Evolutionary conservation across 2,113 vertebrate species (phyloP).

Genomic region (Aplodontia rufa): DNA sequence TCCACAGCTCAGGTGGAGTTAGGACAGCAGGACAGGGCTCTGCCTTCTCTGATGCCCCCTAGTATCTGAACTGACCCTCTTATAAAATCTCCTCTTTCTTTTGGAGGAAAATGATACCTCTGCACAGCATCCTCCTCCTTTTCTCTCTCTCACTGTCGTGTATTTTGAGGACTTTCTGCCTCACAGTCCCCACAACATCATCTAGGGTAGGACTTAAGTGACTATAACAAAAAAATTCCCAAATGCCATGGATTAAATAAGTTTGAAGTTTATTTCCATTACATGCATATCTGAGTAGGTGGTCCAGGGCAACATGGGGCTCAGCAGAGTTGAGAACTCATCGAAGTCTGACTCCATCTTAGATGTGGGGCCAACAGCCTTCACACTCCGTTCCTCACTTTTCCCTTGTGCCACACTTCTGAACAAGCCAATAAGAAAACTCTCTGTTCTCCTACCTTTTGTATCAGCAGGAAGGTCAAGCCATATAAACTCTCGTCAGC

Average conservation of each 20-base stretch:
- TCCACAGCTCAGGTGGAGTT: background rate
- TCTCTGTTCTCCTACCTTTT: background rate
- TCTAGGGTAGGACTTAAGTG: background rate
- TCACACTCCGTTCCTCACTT: fast-evolving
- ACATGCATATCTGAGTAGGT: background rate
- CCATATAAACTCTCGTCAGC: background rate
- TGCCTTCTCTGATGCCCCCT: no score
- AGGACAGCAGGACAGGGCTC: background rate
- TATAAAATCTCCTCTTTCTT: background rate
- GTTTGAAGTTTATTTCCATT: background rate
- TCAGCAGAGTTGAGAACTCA: background rate
- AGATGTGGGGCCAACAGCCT: background rate
- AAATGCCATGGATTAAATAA: background rate
- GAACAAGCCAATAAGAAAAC: background rate
- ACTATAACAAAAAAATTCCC: background rate
- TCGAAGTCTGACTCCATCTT: background rate
- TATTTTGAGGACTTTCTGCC: background rate
- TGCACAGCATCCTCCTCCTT: background rate
- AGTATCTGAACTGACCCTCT: background rate
- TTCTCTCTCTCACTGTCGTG: background rate
- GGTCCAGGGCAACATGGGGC: background rate
- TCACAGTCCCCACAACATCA: background rate
- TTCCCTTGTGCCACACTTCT: background rate
- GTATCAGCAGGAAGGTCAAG: background rate
- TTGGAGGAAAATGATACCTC: background rate